Base-by-base conservation (phyloP, 1,140 invertebrate genomes). In the Lepidurus arcticus region DNA sequence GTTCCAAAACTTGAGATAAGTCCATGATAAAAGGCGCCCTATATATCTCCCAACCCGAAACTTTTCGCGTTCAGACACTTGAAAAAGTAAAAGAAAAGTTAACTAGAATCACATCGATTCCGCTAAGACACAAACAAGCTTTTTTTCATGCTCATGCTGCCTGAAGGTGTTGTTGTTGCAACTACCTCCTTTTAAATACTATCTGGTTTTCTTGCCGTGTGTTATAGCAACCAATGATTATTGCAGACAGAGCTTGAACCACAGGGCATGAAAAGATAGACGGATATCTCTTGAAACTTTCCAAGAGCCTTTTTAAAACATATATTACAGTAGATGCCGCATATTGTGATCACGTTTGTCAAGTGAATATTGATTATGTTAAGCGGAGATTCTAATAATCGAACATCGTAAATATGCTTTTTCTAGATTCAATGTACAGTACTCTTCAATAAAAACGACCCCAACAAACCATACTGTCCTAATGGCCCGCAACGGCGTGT, bases 1-100 rank as follows among this genome's bases (percentile, higher is more conserved):
- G 53, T 65, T 65, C 53, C 53, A 65, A 65, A 65, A 65, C 53
- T 65, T 65, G 53, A 65, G 53, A 65, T 65, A 65, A 65, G 53
- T n/a, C 53, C 21, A 21, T 65, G 53, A 65, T 65, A 65, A 65
- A 65, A 65, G 53, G 53, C 53, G 53, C 53, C 53, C 21, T 13
- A n/a, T n/a, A 65, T 65, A n/a, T 21, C 21, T 65, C n/a, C 53
- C 53, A 65, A 21, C 53, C 53, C 53, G 53, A 65, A 34, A 65
- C 53, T 65, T 65, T 65, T 65, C 53, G n/a, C 53, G 16, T 10
- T 13, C n/a, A 65, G 53, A 65, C 21, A 65, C 53, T 65, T 65
- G 53, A 65, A 9, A 65, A 65, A 21, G 53, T 13, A 16, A 16
- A 65, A 21, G 21, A 65, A 65, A 65, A 65, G 53, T 21, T 65